phyloP scores from a whole-genome alignment of 1,140 invertebrate genomes.

The Sminthurides bifidus region DNA sequence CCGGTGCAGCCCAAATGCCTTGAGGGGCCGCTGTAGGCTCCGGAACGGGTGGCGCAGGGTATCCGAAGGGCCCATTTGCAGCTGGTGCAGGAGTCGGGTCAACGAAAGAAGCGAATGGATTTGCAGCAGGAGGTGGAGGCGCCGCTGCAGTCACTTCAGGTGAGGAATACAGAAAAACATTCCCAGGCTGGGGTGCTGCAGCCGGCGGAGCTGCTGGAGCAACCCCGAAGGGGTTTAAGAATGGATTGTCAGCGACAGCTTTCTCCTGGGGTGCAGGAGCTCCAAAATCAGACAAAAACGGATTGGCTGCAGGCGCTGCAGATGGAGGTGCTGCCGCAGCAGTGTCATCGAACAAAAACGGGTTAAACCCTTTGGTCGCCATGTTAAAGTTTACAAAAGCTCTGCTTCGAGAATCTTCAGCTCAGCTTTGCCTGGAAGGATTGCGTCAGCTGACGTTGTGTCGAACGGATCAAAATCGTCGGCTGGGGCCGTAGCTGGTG shows the following conservation, averaged over 20 bases:
- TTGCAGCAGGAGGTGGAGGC: not conserved
- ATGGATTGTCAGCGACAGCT: constrained; percentile 7
- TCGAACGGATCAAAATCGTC: constrained; percentile 60
- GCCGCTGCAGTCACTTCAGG: no score
- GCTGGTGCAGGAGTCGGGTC: not conserved
- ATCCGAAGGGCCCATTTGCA: constrained; percentile 14
- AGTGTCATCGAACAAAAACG: constrained; percentile 50
- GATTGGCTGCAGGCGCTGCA: constrained; percentile 17
- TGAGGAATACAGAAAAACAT: no score
- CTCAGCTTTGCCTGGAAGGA: constrained; percentile 55
- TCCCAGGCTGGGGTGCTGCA: not conserved
- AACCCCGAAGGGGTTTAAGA: constrained; percentile 2
- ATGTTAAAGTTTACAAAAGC: constrained; percentile 24
- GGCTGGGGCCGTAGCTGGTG: not conserved
- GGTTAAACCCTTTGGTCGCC: constrained; percentile 43
- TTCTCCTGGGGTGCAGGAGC: constrained; percentile 32
- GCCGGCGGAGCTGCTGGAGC: not conserved
- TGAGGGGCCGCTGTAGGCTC: no score
- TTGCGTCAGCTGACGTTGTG: constrained; percentile 65
- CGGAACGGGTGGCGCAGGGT: no score
- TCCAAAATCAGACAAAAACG: constrained; percentile 29
- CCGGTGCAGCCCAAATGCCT: not conserved
- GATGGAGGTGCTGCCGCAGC: constrained; percentile 9
- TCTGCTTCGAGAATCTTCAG: constrained; percentile 34
- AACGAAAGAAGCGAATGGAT: constrained; percentile 32